These are phyloP conservation scores for Ophioninae sp. DNA, from an alignment of 2,888 invertebrate genomes.

Conservation along the genomic window DNA sequence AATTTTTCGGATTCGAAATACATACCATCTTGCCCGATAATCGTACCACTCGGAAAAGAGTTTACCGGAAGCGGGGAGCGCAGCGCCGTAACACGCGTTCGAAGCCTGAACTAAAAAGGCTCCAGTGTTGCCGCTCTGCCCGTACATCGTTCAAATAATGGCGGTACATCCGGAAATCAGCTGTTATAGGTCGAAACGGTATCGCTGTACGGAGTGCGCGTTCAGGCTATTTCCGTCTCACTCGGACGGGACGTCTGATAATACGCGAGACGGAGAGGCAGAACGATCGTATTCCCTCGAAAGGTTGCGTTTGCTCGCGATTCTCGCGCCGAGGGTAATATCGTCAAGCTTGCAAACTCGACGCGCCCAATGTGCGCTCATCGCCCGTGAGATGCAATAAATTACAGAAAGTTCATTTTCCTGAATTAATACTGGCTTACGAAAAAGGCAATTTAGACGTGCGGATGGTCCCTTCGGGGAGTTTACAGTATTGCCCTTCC, in stretches of 20 bases:
- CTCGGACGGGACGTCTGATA: background rate
- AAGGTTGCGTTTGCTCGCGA: background rate
- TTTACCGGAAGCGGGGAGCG: slow-evolving; percentile 63
- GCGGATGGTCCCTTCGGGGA: background rate
- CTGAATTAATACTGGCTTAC: slow-evolving; percentile 22
- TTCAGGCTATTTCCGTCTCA: background rate
- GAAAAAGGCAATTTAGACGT: background rate
- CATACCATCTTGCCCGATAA: slow-evolving; percentile 76
- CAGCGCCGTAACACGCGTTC: slow-evolving; percentile 50
- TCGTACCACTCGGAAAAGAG: slow-evolving; percentile 68
- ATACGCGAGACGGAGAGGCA: slow-evolving; percentile 2
- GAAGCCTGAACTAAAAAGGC: slow-evolving; percentile 13
- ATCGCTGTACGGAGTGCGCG: background rate
- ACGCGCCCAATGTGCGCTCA: slow-evolving; percentile 41
- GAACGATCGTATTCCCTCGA: background rate
- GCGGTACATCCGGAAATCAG: slow-evolving; percentile 54
- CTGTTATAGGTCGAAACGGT: slow-evolving; percentile 25
- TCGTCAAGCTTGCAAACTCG: slow-evolving; percentile 7
- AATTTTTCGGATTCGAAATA: slow-evolving; percentile 74
- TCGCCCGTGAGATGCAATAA: background rate
- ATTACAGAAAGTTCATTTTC: slow-evolving; percentile 7
- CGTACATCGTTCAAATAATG: background rate
- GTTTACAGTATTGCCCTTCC: background rate
- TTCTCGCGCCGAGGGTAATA: slow-evolving; percentile 13
- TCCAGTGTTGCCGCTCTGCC: slow-evolving; percentile 40